These are phyloP conservation scores for Synergus laeviventris DNA, from an alignment of 2,888 invertebrate species.

Conservation along the genomic window DNA sequence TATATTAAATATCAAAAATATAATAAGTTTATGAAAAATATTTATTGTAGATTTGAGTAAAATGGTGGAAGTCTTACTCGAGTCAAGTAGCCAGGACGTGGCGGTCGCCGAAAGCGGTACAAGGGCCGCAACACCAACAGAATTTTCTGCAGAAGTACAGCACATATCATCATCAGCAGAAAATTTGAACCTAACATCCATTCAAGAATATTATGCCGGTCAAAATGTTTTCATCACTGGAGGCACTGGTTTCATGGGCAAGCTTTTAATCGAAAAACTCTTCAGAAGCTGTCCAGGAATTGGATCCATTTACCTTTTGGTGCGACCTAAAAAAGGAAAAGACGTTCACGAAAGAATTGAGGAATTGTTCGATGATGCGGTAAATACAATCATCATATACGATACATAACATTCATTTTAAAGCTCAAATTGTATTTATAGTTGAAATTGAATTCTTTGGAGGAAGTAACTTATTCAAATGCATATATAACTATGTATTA, in stretches of 20 bases:
- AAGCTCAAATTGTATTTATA: too few relatives aligned
- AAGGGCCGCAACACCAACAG: slow-evolving; percentile 61
- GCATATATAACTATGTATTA: slow-evolving; percentile 19
- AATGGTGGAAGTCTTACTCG: slow-evolving; percentile 73
- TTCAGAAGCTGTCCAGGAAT: slow-evolving; percentile 81
- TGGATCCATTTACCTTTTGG: slow-evolving; percentile 79
- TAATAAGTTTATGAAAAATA: not conserved
- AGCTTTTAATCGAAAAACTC: slow-evolving; percentile 84
- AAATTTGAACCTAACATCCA: slow-evolving; percentile 63
- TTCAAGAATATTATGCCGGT: slow-evolving; percentile 78
- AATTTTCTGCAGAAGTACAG: slow-evolving; percentile 57
- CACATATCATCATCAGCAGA: slow-evolving; percentile 52
- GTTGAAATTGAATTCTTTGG: not conserved
- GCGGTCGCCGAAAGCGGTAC: slow-evolving; percentile 66
- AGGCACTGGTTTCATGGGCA: slow-evolving; percentile 83
- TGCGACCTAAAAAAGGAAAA: slow-evolving; percentile 79
- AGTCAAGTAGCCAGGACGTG: slow-evolving; percentile 71
- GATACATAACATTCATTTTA: not conserved
- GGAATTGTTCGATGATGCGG: slow-evolving; percentile 76
- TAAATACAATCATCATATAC: slow-evolving; percentile 53
- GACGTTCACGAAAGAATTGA: slow-evolving; percentile 77
- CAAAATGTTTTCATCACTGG: slow-evolving; percentile 81
- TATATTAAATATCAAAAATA: not conserved
- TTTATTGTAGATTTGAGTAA: slow-evolving; percentile 40
- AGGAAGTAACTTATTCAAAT: slow-evolving; percentile 34